These are phyloP conservation scores for Brachionus rubens DNA, from an alignment of 1,140 invertebrate species.

Conservation along the genomic window DNA sequence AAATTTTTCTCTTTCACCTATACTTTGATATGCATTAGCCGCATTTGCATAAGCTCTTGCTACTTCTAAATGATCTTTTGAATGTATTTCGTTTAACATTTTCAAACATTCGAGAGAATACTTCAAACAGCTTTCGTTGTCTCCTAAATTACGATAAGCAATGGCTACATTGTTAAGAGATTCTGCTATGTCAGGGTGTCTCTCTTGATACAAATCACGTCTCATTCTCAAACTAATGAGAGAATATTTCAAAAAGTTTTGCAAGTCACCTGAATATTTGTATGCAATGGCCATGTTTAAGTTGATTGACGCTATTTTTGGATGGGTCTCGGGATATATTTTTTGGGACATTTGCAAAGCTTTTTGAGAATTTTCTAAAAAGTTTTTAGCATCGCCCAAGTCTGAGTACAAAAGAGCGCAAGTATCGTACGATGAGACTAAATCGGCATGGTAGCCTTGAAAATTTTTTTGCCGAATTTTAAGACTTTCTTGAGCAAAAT, in stretches of 20 bases:
- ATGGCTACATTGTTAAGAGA: conserved; percentile 11
- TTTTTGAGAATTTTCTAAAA: neutral
- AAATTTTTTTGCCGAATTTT: neutral
- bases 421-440: neutral
- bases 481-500: neutral
- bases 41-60: neutral
- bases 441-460: neutral
- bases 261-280: neutral
- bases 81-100: neutral
- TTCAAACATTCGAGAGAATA: neutral
- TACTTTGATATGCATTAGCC: neutral
- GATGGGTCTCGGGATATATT: neutral
- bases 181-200: neutral
- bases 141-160: neutral
- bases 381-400: neutral
- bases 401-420: neutral
- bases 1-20: neutral
- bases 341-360: neutral
- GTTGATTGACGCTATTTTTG: neutral
- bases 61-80: neutral
- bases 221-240: neutral
- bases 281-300: neutral
- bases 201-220: neutral
- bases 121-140: neutral
- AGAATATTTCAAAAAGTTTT: conserved; percentile 23